A percentile compares a stretch with the other conserved stretches of the same genome.
Conservation (phyloP, 2,888 invertebrate species). For the Drosophila merina region DNA sequence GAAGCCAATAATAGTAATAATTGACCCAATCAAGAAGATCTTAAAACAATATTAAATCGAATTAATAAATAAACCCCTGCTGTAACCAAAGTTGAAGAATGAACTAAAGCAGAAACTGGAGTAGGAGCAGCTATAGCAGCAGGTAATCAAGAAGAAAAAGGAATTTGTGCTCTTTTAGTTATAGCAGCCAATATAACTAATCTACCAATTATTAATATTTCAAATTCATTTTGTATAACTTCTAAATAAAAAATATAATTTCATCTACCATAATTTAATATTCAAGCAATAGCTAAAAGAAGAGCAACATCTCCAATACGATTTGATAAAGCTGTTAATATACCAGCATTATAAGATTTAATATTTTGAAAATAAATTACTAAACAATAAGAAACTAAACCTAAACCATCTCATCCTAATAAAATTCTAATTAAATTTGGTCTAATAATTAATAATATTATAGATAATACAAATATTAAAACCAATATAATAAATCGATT, state of each 20-base stretch:
- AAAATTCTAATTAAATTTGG: slow-evolving; percentile 89
- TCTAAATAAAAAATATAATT: slow-evolving; percentile 86
- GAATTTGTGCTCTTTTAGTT: slow-evolving; percentile 92
- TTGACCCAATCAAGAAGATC: slow-evolving; percentile 82
- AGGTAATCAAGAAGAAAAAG: slow-evolving; percentile 91
- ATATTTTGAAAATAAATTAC: slow-evolving; percentile 85
- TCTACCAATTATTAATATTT: slow-evolving; percentile 84
- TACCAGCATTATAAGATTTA: slow-evolving; percentile 88
- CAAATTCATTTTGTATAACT: slow-evolving; percentile 84
- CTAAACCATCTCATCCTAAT: slow-evolving; percentile 90
- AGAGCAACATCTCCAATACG: slow-evolving; percentile 90
- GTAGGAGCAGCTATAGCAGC: slow-evolving; percentile 91
- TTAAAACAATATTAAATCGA: slow-evolving; percentile 29
- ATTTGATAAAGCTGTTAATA: slow-evolving; percentile 89
- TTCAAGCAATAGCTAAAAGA: slow-evolving; percentile 86
- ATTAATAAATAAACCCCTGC: slow-evolving; percentile 84
- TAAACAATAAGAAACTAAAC: slow-evolving; percentile 90
- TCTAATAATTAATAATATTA: slow-evolving; percentile 88
- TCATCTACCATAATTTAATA: slow-evolving; percentile 86
- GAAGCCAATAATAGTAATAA: slow-evolving; percentile 86
- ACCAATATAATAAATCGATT: slow-evolving; percentile 88
- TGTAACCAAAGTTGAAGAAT: slow-evolving; percentile 92
- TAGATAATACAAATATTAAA: slow-evolving; percentile 88
- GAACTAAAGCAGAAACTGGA: slow-evolving; percentile 90
- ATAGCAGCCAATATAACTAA: slow-evolving; percentile 86